These are phyloP conservation scores for Alethe diademata DNA, from an alignment of 2,113 vertebrate genomes.

Conservation along the genomic window DNA sequence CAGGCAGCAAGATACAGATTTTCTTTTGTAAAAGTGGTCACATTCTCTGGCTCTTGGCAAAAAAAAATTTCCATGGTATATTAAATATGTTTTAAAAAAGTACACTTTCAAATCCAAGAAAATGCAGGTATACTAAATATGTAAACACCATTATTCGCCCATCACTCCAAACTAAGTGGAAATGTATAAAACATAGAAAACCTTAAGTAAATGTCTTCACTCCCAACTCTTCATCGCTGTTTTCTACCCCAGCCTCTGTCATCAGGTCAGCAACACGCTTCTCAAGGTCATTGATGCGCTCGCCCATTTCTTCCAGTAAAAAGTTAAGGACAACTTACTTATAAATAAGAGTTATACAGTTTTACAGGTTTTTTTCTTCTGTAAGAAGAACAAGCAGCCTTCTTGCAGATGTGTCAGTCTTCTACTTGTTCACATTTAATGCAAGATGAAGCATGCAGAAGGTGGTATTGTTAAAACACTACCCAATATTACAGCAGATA, in stretches of 20 bases:
- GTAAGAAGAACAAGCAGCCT: background rate
- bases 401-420: background rate
- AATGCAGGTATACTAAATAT: background rate
- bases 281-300: conserved; percentile 79
- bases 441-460: background rate
- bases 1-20: background rate
- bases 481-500: background rate
- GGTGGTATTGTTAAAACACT: background rate
- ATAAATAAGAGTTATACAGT: background rate
- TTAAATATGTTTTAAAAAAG: background rate
- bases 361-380: background rate
- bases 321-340: conserved; percentile 57
- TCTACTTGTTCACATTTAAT: fast-evolving
- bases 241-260: conserved; percentile 83
- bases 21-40: background rate
- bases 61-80: background rate
- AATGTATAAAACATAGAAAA: background rate
- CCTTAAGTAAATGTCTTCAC: conserved; percentile 12
- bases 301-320: conserved; percentile 88
- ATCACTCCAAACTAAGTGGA: background rate
- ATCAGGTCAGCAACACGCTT: conserved; percentile 81
- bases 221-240: background rate
- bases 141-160: background rate
- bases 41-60: background rate
- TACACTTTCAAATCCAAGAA: background rate